phyloP scores from a whole-genome alignment of 2,113 vertebrate genomes.

The Grallaria varia region DNA sequence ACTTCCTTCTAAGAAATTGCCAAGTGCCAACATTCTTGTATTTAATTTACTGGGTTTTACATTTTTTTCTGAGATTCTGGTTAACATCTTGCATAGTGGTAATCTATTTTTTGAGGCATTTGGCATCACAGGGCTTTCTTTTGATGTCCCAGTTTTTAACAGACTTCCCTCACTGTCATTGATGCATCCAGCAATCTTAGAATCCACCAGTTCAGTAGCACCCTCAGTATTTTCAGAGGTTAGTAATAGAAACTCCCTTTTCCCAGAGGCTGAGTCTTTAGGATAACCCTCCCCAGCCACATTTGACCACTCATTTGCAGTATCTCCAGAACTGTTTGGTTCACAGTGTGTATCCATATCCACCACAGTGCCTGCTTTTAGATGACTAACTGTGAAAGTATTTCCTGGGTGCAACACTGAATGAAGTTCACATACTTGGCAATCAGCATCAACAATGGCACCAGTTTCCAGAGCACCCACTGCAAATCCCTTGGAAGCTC shows the following conservation, averaged over 20 bases:
- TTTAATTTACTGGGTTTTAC: conserved; percentile 10
- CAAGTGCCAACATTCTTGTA: neutral
- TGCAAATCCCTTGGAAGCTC: neutral
- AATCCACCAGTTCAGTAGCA: neutral
- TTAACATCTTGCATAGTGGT: conserved; percentile 5
- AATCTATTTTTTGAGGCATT: neutral
- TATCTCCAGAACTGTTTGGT: neutral
- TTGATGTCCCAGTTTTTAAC: neutral
- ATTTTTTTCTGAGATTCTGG: conserved; percentile 24
- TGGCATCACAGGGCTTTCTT: neutral
- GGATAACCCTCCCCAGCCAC: neutral
- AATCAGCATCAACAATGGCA: neutral
- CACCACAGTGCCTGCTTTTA: neutral
- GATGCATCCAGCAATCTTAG: neutral
- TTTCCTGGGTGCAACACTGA: neutral
- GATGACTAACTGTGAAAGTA: neutral
- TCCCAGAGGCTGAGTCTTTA: neutral
- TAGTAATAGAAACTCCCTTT: neutral
- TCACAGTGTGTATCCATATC: neutral
- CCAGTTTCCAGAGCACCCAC: neutral
- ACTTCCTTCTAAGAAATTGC: conserved; percentile 15
- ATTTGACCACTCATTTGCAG: neutral
- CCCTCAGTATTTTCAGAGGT: neutral
- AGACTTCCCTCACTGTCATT: neutral
- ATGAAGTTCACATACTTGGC: neutral